Percentiles rank a stretch among this genome's conserved stretches.
phyloP scores from a whole-genome alignment of 2,113 vertebrate species.

The Bothrops jararaca region DNA sequence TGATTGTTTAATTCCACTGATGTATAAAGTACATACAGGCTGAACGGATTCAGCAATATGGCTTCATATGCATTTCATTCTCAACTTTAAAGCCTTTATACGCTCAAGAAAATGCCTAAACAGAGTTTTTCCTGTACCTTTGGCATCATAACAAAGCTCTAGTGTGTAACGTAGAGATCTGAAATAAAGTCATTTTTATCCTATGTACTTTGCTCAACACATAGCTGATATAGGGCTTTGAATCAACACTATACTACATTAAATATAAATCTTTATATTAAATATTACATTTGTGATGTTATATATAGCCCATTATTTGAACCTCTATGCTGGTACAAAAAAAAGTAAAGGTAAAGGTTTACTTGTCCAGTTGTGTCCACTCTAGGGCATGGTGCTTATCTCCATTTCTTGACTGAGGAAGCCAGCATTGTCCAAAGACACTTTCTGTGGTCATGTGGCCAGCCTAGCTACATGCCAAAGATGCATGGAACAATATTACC shows the following conservation, averaged over 20 bases:
- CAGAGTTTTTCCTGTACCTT: neutral
- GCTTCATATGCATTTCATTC: neutral
- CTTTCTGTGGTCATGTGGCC: no score
- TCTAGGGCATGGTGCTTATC: neutral
- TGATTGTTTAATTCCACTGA: neutral
- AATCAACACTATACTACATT: neutral
- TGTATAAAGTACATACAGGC: neutral
- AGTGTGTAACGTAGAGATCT: neutral
- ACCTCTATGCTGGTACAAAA: neutral
- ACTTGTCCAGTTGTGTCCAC: neutral
- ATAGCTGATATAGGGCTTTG: neutral
- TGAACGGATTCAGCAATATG: neutral
- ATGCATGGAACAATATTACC: neutral
- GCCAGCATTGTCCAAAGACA: no score
- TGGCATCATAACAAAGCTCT: neutral
- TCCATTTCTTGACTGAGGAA: no score
- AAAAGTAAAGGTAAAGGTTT: neutral
- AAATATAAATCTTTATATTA: neutral
- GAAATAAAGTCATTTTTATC: neutral
- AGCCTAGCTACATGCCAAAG: no score
- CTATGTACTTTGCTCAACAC: neutral
- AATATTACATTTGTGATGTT: neutral
- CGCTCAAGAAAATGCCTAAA: neutral
- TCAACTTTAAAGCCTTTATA: neutral
- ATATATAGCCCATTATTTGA: neutral